These are phyloP conservation scores for Aurelia coerulea DNA, from an alignment of 30 jellyfish, hydroid and myxozoan species.

Conservation along the genomic window DNA sequence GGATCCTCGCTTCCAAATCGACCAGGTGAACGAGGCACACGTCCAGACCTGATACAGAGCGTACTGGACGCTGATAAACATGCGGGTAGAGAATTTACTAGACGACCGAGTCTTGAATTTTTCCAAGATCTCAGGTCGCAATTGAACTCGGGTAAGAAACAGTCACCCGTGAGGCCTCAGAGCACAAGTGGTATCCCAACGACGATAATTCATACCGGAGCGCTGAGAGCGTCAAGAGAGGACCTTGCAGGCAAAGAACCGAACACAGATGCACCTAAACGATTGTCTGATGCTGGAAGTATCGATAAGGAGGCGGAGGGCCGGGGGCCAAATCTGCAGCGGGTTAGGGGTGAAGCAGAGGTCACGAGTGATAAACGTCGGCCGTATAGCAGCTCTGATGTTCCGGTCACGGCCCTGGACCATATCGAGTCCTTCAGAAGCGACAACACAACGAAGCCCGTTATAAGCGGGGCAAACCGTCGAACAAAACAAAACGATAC, in stretches of 20 bases:
- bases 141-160: slow-evolving; percentile 21
- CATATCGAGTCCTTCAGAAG: background rate
- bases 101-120: slow-evolving; percentile 74
- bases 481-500: background rate
- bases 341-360: background rate
- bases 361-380: background rate
- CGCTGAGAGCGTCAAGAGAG: slow-evolving; percentile 53
- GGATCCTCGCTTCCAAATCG: slow-evolving; percentile 28
- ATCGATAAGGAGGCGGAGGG: background rate
- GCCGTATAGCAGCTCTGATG: background rate
- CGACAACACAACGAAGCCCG: background rate
- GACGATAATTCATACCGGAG: slow-evolving; percentile 48
- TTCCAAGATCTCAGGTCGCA: slow-evolving; percentile 65
- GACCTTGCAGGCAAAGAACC: slow-evolving; percentile 3
- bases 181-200: slow-evolving; percentile 23
- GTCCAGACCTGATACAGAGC: slow-evolving; percentile 67
- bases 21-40: slow-evolving; percentile 45
- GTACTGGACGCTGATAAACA: slow-evolving; percentile 55
- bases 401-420: background rate
- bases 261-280: background rate
- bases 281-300: background rate
- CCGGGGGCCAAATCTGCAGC: background rate
- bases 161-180: slow-evolving; percentile 15
- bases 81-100: slow-evolving; percentile 51
- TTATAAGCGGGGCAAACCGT: background rate